Evolutionary conservation across 2,888 invertebrate species (phyloP).

Genomic region (Ophioninae sp.): DNA sequence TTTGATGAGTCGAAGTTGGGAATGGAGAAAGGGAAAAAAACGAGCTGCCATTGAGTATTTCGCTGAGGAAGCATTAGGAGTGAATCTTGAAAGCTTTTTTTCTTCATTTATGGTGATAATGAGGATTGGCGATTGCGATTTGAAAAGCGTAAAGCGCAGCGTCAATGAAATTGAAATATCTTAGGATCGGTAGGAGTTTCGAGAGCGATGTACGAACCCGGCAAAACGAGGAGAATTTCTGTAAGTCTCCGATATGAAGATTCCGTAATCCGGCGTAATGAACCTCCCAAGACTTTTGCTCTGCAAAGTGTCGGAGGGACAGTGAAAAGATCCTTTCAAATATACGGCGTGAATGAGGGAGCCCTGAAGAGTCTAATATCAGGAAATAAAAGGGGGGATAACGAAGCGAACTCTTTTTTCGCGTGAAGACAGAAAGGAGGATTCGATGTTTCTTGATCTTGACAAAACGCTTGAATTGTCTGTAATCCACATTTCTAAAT

Average conservation of each 20-base stretch:
- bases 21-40: too few relatives aligned
- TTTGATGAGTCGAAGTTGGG: too few relatives aligned
- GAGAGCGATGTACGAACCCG: conserved; percentile 5
- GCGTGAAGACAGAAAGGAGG: neutral
- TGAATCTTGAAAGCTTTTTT: too few relatives aligned
- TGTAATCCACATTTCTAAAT: too few relatives aligned
- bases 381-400: neutral
- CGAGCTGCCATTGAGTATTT: too few relatives aligned
- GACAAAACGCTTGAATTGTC: too few relatives aligned
- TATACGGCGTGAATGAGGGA: conserved; percentile 73
- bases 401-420: neutral
- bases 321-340: conserved; percentile 72
- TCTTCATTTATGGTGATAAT: too few relatives aligned
- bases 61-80: too few relatives aligned
- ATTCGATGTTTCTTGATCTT: neutral
- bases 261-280: conserved; percentile 77
- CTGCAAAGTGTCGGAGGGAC: conserved; percentile 31
- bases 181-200: neutral
- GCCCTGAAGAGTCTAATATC: conserved; percentile 7
- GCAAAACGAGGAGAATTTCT: conserved; percentile 68
- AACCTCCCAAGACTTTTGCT: conserved; percentile 73
- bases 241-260: conserved; percentile 77
- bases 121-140: too few relatives aligned
- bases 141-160: too few relatives aligned
- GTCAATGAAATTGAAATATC: conserved; percentile 31